Conservation (phyloP, 1,140 invertebrate genomes). For the Ips typographus region DNA sequence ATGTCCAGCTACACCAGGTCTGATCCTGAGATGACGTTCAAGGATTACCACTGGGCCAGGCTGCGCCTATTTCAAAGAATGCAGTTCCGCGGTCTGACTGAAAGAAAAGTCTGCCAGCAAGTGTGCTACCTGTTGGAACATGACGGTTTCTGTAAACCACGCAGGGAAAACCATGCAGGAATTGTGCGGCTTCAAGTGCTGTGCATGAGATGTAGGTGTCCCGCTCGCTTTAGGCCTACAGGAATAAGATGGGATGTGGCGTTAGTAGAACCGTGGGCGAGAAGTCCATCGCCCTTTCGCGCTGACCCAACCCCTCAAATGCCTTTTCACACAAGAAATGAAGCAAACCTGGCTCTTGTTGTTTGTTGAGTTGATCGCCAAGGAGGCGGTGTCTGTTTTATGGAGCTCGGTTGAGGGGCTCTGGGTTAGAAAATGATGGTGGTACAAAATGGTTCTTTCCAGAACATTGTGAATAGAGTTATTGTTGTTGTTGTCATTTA, state of each 20-base stretch:
- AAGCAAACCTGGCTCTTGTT: neutral
- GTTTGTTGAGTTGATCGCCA: neutral
- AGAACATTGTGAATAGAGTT: too few relatives aligned
- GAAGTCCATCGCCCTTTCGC: neutral
- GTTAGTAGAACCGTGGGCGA: neutral
- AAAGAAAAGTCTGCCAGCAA: conserved; percentile 9
- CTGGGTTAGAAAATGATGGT: too few relatives aligned
- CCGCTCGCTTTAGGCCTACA: neutral
- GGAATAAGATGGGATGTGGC: neutral
- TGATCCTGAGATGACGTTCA: neutral
- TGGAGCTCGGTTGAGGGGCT: too few relatives aligned
- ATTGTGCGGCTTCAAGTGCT: neutral
- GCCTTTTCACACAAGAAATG: neutral
- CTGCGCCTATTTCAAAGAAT: conserved; percentile 9
- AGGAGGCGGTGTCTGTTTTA: too few relatives aligned
- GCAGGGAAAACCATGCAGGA: conserved; percentile 16
- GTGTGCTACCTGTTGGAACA: conserved; percentile 11
- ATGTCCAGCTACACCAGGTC: conserved; percentile 5
- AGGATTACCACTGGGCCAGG: conserved; percentile 8
- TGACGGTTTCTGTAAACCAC: conserved; percentile 2
- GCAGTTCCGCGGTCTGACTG: conserved; percentile 9
- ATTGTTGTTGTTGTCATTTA: too few relatives aligned
- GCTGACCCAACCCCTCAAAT: neutral
- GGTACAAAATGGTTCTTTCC: too few relatives aligned
- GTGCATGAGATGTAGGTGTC: neutral